Base-by-base conservation (phyloP, 2,113 vertebrate genomes). In the Malaclemys terrapin region DNA sequence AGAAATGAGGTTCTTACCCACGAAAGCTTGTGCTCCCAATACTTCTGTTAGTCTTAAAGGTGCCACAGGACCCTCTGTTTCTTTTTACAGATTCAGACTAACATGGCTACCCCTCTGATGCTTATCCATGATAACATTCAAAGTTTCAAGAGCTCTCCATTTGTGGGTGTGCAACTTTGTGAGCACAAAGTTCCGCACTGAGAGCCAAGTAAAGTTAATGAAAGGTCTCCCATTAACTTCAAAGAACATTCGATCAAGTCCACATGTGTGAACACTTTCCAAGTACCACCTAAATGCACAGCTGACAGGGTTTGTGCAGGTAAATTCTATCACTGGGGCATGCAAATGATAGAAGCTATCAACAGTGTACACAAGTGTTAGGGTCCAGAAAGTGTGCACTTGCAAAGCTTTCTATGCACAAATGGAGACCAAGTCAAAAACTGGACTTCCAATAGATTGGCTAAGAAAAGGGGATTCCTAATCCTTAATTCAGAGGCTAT, bases 171-270 rank as follows among this genome's bases (percentile, higher is more conserved):
- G 31, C 5, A 31, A 19, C 4, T 4, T 31, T 17, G 5, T 50
- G 49, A 65, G 19, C 5, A 94, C 42, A 76, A 9, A 75, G 29
- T 81, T 42, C 72, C 38, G 12, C 11, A 12, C 3, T 25, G n/a
- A 45, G 22, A 78, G 16, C 3, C 20, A 49, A 31, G 10, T 10
- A 38, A 79, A 87, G 1, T 5, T 25, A 11, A 5, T 20, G 3
- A 57, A 42, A 90, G 89, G 49, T 85, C 2, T 76, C 0, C 2
- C 3, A 3, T 49, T 89, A 57, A n/a, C 17, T 0, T 0, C 45
- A 57, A 76, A 45, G 72, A 76, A 11, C 42, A 27, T 27, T 76
- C 42, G 24, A 76, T 76, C 22, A 76, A 42, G 38, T 22, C 62
- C 31, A 87, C 22, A 47, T 4, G 17, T 14, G 10, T 6, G 52